A percentile compares a stretch with the other conserved stretches of the same genome.
Conservation (phyloP, 2,113 vertebrate species). For the Protobothrops flavoviridis region DNA sequence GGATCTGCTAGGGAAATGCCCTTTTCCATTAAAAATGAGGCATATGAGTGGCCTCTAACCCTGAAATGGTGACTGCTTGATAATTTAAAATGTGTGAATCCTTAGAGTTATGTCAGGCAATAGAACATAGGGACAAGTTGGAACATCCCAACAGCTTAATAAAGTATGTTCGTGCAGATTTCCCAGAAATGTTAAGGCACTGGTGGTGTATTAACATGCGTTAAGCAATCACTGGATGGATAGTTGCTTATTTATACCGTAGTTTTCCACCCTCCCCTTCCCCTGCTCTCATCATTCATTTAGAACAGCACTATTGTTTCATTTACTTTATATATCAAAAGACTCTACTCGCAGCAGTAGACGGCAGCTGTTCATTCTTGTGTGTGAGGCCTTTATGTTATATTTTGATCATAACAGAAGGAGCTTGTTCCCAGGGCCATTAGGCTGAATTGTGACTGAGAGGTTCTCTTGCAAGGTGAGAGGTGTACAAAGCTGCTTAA, state of each 20-base stretch:
- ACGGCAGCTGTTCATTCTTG: background rate
- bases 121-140: background rate
- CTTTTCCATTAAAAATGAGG: background rate
- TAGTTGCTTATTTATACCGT: background rate
- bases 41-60: background rate
- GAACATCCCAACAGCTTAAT: background rate
- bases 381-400: background rate
- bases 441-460: background rate
- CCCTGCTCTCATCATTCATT: background rate
- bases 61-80: background rate
- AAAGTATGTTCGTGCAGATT: background rate
- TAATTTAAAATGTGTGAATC: background rate
- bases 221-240: background rate
- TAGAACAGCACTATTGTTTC: slow-evolving; percentile 5
- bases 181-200: background rate
- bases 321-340: background rate
- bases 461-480: background rate
- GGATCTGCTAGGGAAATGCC: background rate
- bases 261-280: background rate
- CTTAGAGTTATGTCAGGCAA: no score
- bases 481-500: background rate
- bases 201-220: background rate
- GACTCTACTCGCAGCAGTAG: background rate
- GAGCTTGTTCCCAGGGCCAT: background rate
- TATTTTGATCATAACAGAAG: background rate